phyloP scores from a whole-genome alignment of 2,888 invertebrate species.

The Fragum sueziense region DNA sequence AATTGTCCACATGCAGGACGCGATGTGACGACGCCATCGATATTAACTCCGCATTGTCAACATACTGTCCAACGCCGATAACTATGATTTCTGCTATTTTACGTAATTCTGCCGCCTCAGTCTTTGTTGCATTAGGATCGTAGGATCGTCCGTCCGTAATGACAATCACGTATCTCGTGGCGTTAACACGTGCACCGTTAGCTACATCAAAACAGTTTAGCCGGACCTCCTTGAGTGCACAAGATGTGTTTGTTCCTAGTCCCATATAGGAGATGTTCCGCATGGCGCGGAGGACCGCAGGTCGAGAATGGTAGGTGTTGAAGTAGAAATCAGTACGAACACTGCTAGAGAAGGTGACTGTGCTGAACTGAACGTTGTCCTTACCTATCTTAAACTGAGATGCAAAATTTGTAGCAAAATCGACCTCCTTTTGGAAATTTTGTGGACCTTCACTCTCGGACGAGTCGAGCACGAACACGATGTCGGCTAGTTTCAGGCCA shows the following conservation, averaged over 20 bases:
- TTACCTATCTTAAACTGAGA: conserved; percentile 59
- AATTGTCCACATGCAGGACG: conserved; percentile 55
- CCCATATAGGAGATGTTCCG: conserved; percentile 58
- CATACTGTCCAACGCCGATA: conserved; percentile 58
- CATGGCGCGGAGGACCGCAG: conserved; percentile 58
- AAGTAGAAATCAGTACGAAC: conserved; percentile 61
- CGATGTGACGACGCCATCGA: conserved; percentile 52
- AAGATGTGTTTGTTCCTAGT: conserved; percentile 64
- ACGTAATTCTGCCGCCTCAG: conserved; percentile 52
- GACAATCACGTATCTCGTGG: conserved; percentile 65
- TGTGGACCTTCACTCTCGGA: conserved; percentile 64
- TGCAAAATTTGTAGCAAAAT: conserved; percentile 62
- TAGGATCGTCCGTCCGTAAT: conserved; percentile 68
- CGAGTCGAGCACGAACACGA: conserved; percentile 63
- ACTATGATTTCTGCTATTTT: conserved; percentile 50
- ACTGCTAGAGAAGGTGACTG: conserved; percentile 56
- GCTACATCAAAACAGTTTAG: conserved; percentile 42
- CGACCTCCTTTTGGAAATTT: conserved; percentile 60
- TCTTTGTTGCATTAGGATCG: conserved; percentile 48
- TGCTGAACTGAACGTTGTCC: conserved; percentile 58
- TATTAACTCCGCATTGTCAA: conserved; percentile 52
- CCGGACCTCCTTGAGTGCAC: conserved; percentile 57
- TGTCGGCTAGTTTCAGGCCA: conserved; percentile 62
- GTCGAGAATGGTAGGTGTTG: conserved; percentile 54
- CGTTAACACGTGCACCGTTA: conserved; percentile 53